Percentiles rank a stretch among this genome's conserved stretches.
phyloP scores from a whole-genome alignment of 2,797 vertebrate species.

The Cheirogaleus major region DNA sequence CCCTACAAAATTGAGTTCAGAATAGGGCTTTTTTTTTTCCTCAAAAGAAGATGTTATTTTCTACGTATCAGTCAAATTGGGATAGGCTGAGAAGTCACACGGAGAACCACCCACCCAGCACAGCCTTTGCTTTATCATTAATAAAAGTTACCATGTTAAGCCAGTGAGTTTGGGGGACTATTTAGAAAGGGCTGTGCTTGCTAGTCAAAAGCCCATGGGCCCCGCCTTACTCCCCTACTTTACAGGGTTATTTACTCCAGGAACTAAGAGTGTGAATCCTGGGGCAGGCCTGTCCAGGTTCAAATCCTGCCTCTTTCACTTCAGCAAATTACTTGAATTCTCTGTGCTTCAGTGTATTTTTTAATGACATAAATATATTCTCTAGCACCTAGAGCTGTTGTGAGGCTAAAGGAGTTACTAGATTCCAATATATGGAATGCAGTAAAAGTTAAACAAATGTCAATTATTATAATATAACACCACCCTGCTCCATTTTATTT shows the following conservation, averaged over 20 bases:
- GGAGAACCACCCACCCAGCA: neutral
- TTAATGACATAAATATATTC: neutral
- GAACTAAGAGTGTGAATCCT: neutral
- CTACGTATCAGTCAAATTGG: neutral
- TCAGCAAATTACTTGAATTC: neutral
- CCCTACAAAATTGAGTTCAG: neutral
- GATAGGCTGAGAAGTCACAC: neutral
- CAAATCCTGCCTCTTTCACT: neutral
- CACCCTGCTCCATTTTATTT: neutral
- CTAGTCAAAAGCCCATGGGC: fast-evolving
- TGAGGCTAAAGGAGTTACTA: neutral
- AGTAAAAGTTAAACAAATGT: neutral
- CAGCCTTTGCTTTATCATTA: neutral
- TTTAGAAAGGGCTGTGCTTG: neutral
- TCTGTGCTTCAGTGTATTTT: neutral
- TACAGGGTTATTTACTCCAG: neutral
- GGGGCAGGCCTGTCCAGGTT: neutral
- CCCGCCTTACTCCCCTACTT: fast-evolving
- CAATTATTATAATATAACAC: neutral
- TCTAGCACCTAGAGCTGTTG: neutral
- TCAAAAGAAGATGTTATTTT: neutral
- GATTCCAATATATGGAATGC: neutral
- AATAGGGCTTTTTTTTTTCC: neutral
- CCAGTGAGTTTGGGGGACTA: neutral
- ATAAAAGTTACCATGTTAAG: neutral